Evolutionary conservation across 2,113 vertebrate genomes (phyloP).

Genomic region (Centrocercus urophasianus): DNA sequence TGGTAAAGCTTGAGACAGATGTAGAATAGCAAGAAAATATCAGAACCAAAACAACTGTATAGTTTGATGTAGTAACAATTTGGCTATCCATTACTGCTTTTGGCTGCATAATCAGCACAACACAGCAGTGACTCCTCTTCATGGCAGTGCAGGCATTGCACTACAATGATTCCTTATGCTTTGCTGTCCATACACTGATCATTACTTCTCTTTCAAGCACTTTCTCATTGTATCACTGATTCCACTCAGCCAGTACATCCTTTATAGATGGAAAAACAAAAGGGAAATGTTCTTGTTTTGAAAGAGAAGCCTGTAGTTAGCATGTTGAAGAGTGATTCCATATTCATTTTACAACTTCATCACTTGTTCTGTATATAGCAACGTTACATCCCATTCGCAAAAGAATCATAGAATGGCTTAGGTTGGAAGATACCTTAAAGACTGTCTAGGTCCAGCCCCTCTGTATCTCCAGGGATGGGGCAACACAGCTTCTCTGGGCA

Average conservation of each 20-base stretch:
- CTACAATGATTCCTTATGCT: background rate
- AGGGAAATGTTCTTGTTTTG: constrained; percentile 41
- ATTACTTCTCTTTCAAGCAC: background rate
- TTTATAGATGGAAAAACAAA: constrained; percentile 35
- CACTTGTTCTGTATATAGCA: background rate
- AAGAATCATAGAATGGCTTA: background rate
- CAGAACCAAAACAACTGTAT: background rate
- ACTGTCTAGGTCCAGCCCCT: background rate
- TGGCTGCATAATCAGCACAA: background rate
- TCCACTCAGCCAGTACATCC: background rate
- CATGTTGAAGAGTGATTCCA: background rate
- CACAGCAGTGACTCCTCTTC: background rate
- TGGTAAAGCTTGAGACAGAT: background rate
- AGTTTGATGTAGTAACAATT: background rate
- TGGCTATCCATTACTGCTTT: background rate
- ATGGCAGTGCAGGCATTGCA: background rate
- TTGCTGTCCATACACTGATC: background rate
- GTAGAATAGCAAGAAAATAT: background rate
- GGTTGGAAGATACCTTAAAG: background rate
- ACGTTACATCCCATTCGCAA: background rate
- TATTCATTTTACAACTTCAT: constrained; percentile 34
- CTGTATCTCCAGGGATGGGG: background rate
- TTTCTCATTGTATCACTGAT: constrained; percentile 39
- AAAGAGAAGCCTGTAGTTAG: constrained; percentile 1
- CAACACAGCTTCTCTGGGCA: background rate